Evolutionary conservation across 2,797 vertebrate genomes (phyloP), one percentile per base, ranked within the genome.

Genomic region (Darevskia nairensis): DNA sequence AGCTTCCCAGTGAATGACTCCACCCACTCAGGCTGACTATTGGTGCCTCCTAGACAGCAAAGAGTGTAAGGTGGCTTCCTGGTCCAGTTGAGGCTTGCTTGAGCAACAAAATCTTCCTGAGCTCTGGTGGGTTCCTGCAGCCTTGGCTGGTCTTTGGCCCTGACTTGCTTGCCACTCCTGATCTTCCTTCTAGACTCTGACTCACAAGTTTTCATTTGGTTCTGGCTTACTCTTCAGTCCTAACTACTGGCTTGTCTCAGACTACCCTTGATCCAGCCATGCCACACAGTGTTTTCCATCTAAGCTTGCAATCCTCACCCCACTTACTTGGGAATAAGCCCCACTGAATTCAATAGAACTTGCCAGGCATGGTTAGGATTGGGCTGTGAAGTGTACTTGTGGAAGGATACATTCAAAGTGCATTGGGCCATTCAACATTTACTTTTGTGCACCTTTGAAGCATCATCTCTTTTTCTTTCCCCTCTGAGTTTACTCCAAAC

Each of bases 351-450:
- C 6, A 61, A 23, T 23, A 61, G 59, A 61, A 21, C 17, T 61
- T 61, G 21, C 19, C 21, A 61, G 21, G 21, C 59, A 61, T 61
- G 59, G 59, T 61, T 61, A 64, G 61, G 61, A 64, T 64, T 64
- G 61, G 17, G 61, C 61, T 64, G 61, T 64, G 21, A 23, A 69
- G 64, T 21, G 39, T 3, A 1, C 15, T n/a, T 71, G 8, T 25
- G 10, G 76, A 87, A 87, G 23, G 61, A 64, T 75, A n/a, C n/a
- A 39, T 75, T 82, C 61, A 55, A 64, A 82, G 44, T 55, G 29
- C 39, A 15, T 1, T 44, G 15, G 21, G 44, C n/a, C 19, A 75
- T 75, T 55, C 13, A 41, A 23, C 23, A 13, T 19, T 85, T 76
- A 68, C 69, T 79, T 86, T 7, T 50, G 76, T 50, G 68, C 78